These are phyloP conservation scores for Diacarnus erythraeanus DNA, from an alignment of 37 sponge, comb jelly and placozoan species.

Conservation along the genomic window DNA sequence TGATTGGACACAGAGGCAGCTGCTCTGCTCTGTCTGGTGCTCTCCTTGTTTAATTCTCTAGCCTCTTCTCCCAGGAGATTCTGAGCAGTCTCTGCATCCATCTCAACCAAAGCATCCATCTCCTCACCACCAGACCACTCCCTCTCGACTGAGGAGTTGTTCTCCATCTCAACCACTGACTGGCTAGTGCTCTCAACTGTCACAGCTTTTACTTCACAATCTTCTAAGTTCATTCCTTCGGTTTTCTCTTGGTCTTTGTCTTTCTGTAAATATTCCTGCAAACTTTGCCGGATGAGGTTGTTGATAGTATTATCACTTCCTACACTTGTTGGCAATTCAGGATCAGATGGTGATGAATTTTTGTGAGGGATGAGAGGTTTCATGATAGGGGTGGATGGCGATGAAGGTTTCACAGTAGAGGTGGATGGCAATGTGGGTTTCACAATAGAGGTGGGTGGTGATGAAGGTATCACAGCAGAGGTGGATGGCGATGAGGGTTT, in stretches of 20 bases:
- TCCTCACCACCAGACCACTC: slow-evolving; percentile 10
- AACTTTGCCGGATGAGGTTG: not conserved
- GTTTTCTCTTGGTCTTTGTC: not conserved
- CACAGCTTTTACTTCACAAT: not conserved
- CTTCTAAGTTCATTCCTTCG: not conserved
- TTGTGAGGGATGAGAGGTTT: no score
- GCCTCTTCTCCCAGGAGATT: slow-evolving; percentile 36
- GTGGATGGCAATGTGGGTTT: not conserved
- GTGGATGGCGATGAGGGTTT: slow-evolving; percentile 15
- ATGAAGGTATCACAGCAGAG: not conserved
- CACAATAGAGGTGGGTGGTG: not conserved
- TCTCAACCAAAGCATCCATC: slow-evolving; percentile 6
- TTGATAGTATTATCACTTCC: no score
- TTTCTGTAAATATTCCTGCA: not conserved
- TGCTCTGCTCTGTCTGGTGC: slow-evolving; percentile 46
- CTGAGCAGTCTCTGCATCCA: slow-evolving; percentile 26
- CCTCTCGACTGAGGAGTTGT: not conserved
- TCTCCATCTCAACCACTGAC: not conserved
- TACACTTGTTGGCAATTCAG: no score
- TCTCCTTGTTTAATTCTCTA: slow-evolving; percentile 49
- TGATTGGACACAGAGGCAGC: slow-evolving; percentile 62
- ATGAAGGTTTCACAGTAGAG: not conserved
- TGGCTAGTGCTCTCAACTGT: not conserved
- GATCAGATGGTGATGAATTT: no score
- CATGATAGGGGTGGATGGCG: not conserved